Conservation (phyloP, 92 coral and sea anemone genomes). For the Actinostola sp. region DNA sequence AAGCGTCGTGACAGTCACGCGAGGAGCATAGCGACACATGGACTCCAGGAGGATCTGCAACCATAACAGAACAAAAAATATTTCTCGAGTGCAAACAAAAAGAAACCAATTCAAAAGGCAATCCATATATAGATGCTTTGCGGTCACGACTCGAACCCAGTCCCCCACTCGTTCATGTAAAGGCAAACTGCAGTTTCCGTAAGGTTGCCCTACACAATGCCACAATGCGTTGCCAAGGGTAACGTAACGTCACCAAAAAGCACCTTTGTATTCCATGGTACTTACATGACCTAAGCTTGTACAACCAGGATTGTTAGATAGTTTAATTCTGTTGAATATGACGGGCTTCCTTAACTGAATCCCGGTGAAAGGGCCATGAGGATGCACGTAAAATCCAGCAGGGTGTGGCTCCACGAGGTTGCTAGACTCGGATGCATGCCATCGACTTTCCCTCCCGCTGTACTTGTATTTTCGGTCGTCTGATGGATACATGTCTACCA, state of each 20-base stretch:
- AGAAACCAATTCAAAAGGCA: no score
- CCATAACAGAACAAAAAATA: no score
- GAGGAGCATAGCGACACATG: conserved; percentile 38
- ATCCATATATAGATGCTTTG: no score
- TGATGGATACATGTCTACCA: conserved; percentile 6
- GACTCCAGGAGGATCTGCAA: conserved; percentile 44
- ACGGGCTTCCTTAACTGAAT: background rate
- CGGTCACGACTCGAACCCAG: no score
- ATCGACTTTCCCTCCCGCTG: background rate
- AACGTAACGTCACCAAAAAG: no score
- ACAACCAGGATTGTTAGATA: conserved; percentile 11
- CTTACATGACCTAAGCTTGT: conserved; percentile 13
- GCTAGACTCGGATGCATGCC: background rate
- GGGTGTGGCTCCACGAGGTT: background rate
- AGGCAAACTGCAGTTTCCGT: no score
- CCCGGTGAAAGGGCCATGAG: conserved; percentile 5
- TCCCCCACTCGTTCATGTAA: no score
- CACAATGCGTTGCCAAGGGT: no score
- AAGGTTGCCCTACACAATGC: no score
- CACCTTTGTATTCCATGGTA: no score
- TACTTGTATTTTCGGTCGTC: conserved; percentile 28
- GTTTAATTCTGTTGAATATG: conserved; percentile 28
- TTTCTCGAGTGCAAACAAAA: background rate
- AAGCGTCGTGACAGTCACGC: conserved; percentile 4
- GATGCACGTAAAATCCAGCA: conserved; percentile 26